Conservation (phyloP, 2,888 invertebrate genomes). For the Congeria kusceri region DNA sequence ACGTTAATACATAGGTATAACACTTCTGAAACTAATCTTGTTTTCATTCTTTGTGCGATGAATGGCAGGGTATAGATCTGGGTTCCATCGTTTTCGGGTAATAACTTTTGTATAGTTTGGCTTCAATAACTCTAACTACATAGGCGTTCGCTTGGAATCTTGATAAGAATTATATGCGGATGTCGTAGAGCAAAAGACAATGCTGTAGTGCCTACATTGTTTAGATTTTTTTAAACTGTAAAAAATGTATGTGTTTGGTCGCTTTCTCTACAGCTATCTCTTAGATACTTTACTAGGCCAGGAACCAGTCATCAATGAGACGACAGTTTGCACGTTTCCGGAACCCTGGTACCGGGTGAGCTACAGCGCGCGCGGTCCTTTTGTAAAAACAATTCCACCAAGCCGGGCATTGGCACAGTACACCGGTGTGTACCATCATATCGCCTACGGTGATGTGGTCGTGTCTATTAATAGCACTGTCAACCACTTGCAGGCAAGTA, state of each 20-base stretch:
- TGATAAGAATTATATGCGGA: too few relatives aligned
- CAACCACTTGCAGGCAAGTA: slow-evolving; percentile 51
- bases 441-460: slow-evolving; percentile 66
- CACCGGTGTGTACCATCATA: slow-evolving; percentile 66
- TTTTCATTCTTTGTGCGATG: too few relatives aligned
- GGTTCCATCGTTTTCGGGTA: too few relatives aligned
- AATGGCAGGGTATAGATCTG: too few relatives aligned
- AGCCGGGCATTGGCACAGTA: slow-evolving; percentile 42
- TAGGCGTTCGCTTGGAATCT: too few relatives aligned
- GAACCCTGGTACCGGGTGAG: slow-evolving; percentile 64
- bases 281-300: slow-evolving; percentile 76
- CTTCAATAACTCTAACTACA: too few relatives aligned
- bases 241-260: too few relatives aligned
- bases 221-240: too few relatives aligned
- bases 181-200: too few relatives aligned
- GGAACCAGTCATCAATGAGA: slow-evolving; percentile 77
- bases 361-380: slow-evolving; percentile 8
- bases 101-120: too few relatives aligned
- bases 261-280: slow-evolving; percentile 51
- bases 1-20: slow-evolving; percentile 71
- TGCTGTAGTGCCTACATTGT: too few relatives aligned
- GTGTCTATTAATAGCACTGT: slow-evolving; percentile 51
- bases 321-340: slow-evolving; percentile 80
- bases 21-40: too few relatives aligned
- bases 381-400: slow-evolving; percentile 10